Evolutionary conservation across 2,888 invertebrate species (phyloP), one percentile per base, ranked within the genome.

Genomic region (Alentia gelatinosa): DNA sequence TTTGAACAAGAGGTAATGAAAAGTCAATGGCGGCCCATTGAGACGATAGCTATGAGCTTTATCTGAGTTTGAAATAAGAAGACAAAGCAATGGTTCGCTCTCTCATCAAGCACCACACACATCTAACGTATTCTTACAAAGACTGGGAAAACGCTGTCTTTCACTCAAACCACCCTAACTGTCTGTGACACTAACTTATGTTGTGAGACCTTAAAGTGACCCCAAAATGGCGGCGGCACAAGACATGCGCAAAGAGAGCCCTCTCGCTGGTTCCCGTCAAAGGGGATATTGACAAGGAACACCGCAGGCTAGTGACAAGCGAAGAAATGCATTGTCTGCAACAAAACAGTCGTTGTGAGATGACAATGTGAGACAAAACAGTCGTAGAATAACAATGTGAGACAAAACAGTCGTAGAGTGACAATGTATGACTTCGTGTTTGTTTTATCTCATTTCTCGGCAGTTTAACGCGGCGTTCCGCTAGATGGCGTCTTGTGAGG

Each of bases 121-220:
- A n/a, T n/a, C n/a, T n/a, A n/a, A n/a, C n/a, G n/a, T n/a, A n/a
- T n/a, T n/a, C n/a, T n/a, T n/a, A n/a, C n/a, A n/a, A n/a, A n/a
- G n/a, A n/a, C n/a, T n/a, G n/a, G n/a, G n/a, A n/a, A n/a, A n/a
- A n/a, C n/a, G n/a, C n/a, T n/a, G n/a, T n/a, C n/a, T n/a, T n/a
- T n/a, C n/a, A n/a, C n/a, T n/a, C n/a, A n/a, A n/a, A n/a, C n/a
- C 74, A 74, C 30, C 30, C 74, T 74, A 74, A 74, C 7, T 74
- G 74, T 33, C n/a, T 74, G 74, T 74, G 74, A 74, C 74, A 74
- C 74, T 39, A 79, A 79, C 79, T 79, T 79, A 37, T 79, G 79
- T 39, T 39, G 37, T 35, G 39, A 37, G 79, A 79, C 79, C 79
- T 79, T 37, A 4, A 23, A 15, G 79, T 79, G 79, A 79, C 79